A percentile compares a stretch with the other conserved stretches of the same genome.
Evolutionary conservation across 2,797 vertebrate genomes (phyloP).

Genomic region (Antennarius maculatus): DNA sequence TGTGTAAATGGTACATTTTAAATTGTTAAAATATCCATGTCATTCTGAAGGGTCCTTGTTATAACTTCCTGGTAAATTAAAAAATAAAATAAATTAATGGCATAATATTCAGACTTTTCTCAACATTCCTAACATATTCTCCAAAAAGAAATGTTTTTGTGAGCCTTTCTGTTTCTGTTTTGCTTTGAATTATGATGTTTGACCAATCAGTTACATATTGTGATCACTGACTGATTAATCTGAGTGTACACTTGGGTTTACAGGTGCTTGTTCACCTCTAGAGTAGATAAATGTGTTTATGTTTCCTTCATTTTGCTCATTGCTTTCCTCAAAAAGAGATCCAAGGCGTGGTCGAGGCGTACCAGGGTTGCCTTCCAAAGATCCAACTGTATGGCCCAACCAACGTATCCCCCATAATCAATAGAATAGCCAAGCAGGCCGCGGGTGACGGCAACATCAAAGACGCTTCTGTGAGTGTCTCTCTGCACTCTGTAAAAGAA

Average conservation of each 20-base stretch:
- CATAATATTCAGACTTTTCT: too few species aligned
- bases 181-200: too few species aligned
- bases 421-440: constrained; percentile 88
- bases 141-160: too few species aligned
- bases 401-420: constrained; percentile 95
- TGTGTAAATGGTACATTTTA: too few species aligned
- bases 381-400: constrained; percentile 97
- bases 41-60: too few species aligned
- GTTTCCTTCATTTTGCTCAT: constrained; percentile 20
- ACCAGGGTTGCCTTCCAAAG: constrained; percentile 95
- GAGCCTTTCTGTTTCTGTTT: too few species aligned
- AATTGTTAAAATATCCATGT: too few species aligned
- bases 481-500: constrained; percentile 11
- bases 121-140: too few species aligned
- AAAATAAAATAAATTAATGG: too few species aligned
- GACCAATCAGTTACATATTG: too few species aligned
- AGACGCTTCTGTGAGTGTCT: constrained; percentile 89
- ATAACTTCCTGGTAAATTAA: too few species aligned
- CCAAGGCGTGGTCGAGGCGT: constrained; percentile 96
- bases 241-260: not conserved
- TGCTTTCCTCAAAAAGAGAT: constrained; percentile 81
- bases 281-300: constrained; percentile 1
- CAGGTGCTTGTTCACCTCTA: not conserved
- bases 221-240: constrained; percentile 2
- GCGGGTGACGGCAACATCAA: constrained; percentile 87